Conservation (phyloP, 2,888 invertebrate species). For the Vandiemenella viatica region DNA sequence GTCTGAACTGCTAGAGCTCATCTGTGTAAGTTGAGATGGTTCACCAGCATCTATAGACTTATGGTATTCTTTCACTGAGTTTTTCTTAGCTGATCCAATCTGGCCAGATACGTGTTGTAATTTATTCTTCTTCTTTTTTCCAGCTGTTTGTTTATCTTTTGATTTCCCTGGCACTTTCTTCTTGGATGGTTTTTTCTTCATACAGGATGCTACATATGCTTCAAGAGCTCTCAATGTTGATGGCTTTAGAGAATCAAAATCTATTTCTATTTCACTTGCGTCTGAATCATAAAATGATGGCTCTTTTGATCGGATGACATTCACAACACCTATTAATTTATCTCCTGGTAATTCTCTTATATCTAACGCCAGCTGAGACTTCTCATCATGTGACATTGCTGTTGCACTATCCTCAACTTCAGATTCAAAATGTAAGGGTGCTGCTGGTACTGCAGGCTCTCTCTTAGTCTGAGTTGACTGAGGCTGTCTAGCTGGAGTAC, state of each 20-base stretch:
- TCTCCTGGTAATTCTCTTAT: conserved; percentile 98
- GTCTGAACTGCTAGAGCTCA: conserved; percentile 76
- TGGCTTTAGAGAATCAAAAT: conserved; percentile 97
- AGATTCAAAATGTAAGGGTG: conserved; percentile 58
- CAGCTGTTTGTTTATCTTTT: conserved; percentile 88
- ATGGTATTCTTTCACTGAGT: conserved; percentile 60
- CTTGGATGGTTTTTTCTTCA: conserved; percentile 97
- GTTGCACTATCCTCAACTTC: conserved; percentile 96
- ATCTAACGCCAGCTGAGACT: conserved; percentile 93
- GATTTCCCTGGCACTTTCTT: conserved; percentile 83
- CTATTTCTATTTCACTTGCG: conserved; percentile 99
- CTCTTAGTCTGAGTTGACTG: conserved; percentile 52
- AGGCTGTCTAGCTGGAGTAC: conserved; percentile 32
- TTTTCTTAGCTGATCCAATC: conserved; percentile 61
- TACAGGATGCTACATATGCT: conserved; percentile 93
- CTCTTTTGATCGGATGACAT: conserved; percentile 96
- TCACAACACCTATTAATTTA: conserved; percentile 93
- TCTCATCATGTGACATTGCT: conserved; percentile 99
- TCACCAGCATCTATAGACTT: conserved; percentile 34
- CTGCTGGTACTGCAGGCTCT: conserved; percentile 37
- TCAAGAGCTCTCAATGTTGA: conserved; percentile 95
- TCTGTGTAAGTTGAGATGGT: conserved; percentile 64
- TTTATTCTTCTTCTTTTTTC: conserved; percentile 90
- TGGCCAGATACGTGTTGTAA: conserved; percentile 88
- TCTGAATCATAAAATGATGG: conserved; percentile 95